Conservation (phyloP, 1,140 invertebrate genomes). For the Cotesia glomerata region DNA sequence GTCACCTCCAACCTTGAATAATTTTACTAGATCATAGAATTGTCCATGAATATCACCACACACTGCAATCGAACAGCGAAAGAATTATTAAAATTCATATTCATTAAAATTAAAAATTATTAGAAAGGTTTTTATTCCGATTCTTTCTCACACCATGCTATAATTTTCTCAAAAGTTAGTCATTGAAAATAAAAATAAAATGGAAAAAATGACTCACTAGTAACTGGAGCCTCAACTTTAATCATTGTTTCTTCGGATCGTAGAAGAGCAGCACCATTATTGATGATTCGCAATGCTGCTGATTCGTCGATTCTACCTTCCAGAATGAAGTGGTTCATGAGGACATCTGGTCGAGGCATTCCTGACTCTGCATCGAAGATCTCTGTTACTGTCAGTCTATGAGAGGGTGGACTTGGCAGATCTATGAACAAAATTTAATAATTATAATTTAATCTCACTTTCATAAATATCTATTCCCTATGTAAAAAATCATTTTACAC, state of each 20-base stretch:
- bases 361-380: constrained; percentile 94
- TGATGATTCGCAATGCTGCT: constrained; percentile 95
- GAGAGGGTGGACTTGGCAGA: constrained; percentile 97
- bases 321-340: constrained; percentile 98
- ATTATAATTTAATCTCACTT: background rate
- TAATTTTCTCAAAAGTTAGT: too few relatives aligned
- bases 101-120: background rate
- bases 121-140: too few relatives aligned
- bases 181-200: too few relatives aligned
- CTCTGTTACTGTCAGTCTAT: constrained; percentile 93
- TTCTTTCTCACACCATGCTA: too few relatives aligned
- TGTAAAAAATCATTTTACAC: too few relatives aligned
- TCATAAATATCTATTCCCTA: background rate
- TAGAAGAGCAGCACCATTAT: constrained; percentile 94
- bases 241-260: constrained; percentile 99
- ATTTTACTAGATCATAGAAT: constrained; percentile 99
- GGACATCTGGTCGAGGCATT: constrained; percentile 93
- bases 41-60: constrained; percentile 70
- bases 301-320: constrained; percentile 98
- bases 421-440: constrained; percentile 62
- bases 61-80: constrained; percentile 71
- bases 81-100: constrained; percentile 5
- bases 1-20: constrained; percentile 99
- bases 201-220: constrained; percentile 67
- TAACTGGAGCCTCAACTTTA: constrained; percentile 99